Conservation (phyloP, 37 sponge, comb jelly and placozoan species). For the Petrosia ficiformis region DNA sequence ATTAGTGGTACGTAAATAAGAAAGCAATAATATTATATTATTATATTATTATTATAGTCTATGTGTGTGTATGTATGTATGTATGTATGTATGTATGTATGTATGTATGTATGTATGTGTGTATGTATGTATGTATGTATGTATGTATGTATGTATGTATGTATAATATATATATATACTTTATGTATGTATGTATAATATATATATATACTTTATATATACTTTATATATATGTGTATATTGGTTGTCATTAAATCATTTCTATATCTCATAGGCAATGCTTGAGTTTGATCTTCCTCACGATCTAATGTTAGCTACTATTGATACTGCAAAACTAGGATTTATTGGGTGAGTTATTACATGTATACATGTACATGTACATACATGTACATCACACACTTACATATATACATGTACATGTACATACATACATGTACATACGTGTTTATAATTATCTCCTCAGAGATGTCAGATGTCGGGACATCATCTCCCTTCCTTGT, state of each 20-base stretch:
- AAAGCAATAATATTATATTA: no score
- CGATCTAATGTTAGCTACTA: slow-evolving; percentile 41
- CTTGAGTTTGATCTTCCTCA: slow-evolving; percentile 53
- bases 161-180: no score
- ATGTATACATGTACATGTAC: no score
- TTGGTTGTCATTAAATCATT: no score
- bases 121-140: neutral
- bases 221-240: no score
- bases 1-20: slow-evolving; percentile 25
- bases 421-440: neutral
- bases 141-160: no score
- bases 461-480: slow-evolving; percentile 43
- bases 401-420: no score
- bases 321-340: slow-evolving; percentile 57
- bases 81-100: slow-evolving; percentile 11
- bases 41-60: no score
- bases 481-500: slow-evolving; percentile 29
- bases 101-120: neutral
- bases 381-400: no score
- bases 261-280: slow-evolving; percentile 12
- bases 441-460: neutral
- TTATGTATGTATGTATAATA: no score
- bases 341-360: slow-evolving; percentile 33
- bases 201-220: no score
- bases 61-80: slow-evolving; percentile 19